Percentiles rank a stretch among this genome's conserved stretches.
Evolutionary conservation across 1,140 invertebrate genomes (phyloP).

Genomic region (Drosophila lacteicornis): DNA sequence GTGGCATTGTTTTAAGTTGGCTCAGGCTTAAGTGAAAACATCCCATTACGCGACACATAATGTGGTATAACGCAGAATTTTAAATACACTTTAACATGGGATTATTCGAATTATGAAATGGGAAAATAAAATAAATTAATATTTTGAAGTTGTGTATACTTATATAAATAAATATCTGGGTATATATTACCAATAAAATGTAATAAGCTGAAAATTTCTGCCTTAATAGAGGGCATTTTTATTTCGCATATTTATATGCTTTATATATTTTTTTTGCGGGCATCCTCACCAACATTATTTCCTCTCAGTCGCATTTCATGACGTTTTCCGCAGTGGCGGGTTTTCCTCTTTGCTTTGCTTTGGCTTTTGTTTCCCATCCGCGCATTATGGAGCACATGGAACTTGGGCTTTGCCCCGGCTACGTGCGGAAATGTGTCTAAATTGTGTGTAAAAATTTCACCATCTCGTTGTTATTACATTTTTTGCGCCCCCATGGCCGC

Average conservation of each 20-base stretch:
- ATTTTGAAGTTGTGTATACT: too few relatives aligned
- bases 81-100: neutral
- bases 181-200: neutral
- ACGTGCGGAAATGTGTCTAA: slow-evolving; percentile 82
- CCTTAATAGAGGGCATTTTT: neutral
- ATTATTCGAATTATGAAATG: neutral
- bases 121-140: too few relatives aligned
- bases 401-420: slow-evolving; percentile 40
- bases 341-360: slow-evolving; percentile 24
- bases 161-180: too few relatives aligned
- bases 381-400: slow-evolving; percentile 56
- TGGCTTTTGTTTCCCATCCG: slow-evolving; percentile 51
- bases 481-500: slow-evolving; percentile 21
- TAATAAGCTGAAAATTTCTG: neutral
- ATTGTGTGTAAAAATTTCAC: slow-evolving; percentile 80
- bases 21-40: slow-evolving; percentile 11
- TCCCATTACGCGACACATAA: slow-evolving; percentile 5
- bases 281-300: slow-evolving; percentile 39
- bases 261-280: neutral
- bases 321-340: slow-evolving; percentile 58
- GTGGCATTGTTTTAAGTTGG: slow-evolving; percentile 24
- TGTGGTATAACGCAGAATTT: neutral
- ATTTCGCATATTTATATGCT: neutral
- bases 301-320: slow-evolving; percentile 51
- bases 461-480: slow-evolving; percentile 63